Conservation (phyloP, 2,113 vertebrate species). For the Pelusios castaneus region DNA sequence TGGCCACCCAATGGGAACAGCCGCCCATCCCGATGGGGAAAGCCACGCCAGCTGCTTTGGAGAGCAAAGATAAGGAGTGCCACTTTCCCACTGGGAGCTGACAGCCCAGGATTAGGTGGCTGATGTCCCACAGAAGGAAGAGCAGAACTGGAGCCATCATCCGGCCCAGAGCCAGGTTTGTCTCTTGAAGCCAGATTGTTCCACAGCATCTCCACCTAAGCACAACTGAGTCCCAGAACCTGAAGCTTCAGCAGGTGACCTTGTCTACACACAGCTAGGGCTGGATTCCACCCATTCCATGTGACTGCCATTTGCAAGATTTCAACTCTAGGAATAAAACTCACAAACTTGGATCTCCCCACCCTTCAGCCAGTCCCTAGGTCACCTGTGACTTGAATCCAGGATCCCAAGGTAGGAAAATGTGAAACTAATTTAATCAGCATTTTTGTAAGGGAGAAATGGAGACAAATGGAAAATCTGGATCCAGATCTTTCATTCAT, state of each 20-base stretch:
- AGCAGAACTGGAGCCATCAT: neutral
- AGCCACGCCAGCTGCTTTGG: neutral
- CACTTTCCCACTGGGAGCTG: neutral
- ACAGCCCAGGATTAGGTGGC: neutral
- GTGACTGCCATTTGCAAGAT: neutral
- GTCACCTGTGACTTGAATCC: conserved; percentile 17
- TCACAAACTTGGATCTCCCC: neutral
- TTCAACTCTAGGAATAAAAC: neutral
- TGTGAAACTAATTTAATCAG: conserved; percentile 40
- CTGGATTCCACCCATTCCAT: neutral
- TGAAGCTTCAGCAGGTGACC: neutral
- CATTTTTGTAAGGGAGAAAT: neutral
- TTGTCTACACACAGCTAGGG: neutral
- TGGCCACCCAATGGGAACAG: neutral
- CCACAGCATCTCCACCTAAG: neutral
- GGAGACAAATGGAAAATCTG: conserved; percentile 14
- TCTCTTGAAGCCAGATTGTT: neutral
- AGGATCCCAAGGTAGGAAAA: neutral
- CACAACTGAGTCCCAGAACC: neutral
- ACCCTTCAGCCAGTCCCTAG: neutral
- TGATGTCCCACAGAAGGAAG: neutral
- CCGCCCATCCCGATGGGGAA: neutral
- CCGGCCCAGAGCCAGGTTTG: neutral
- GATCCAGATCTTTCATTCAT: neutral
- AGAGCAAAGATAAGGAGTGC: neutral